Conservation (phyloP, 2,797 vertebrate species). For the Lepidocolaptes lacrymiger region DNA sequence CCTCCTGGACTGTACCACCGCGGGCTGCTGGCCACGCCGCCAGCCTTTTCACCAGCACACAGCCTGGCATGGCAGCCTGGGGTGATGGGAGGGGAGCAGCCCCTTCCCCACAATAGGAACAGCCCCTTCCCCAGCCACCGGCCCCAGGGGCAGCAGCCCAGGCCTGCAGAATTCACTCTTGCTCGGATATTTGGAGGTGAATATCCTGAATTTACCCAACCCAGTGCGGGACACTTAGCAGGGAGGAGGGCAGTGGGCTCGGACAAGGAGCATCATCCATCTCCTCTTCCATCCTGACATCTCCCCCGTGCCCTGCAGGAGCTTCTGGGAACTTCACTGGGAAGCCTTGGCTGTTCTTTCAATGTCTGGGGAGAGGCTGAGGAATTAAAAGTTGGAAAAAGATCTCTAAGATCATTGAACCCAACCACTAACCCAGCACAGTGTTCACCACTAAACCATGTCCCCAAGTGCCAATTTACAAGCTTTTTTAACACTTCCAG, state of each 20-base stretch:
- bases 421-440: neutral
- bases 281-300: neutral
- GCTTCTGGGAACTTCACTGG: neutral
- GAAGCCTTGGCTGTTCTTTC: neutral
- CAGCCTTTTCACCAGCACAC: neutral
- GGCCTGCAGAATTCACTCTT: neutral
- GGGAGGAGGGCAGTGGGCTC: neutral
- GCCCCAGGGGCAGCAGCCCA: neutral
- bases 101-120: neutral
- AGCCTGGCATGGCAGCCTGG: too few relatives aligned
- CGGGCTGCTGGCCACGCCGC: neutral
- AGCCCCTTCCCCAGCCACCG: neutral
- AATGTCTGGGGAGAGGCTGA: too few relatives aligned
- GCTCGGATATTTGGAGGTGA: too few relatives aligned
- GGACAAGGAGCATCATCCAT: neutral
- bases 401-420: too few relatives aligned
- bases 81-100: neutral
- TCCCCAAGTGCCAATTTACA: too few relatives aligned
- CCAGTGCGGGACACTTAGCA: accelerated
- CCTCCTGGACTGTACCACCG: neutral
- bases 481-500: too few relatives aligned
- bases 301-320: too few relatives aligned
- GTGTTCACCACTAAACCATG: neutral
- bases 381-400: neutral
- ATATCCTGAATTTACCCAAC: neutral